phyloP scores from a whole-genome alignment of 2,113 vertebrate species.

The Xyliphius kryptos region DNA sequence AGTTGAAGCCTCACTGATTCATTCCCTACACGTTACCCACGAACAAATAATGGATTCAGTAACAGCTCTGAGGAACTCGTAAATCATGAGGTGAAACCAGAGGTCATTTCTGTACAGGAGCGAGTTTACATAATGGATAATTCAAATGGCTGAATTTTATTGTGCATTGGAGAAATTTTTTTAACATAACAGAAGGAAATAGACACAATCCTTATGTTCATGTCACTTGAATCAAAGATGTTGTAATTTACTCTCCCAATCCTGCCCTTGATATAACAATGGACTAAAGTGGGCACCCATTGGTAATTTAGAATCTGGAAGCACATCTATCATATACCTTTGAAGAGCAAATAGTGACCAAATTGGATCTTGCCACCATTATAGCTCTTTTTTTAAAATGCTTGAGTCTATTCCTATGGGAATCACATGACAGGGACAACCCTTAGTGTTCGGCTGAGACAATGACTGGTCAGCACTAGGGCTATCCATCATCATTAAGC shows the following conservation, averaged over 20 bases:
- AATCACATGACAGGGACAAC: too few relatives aligned
- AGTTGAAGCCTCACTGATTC: slow-evolving; percentile 22
- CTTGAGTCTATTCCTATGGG: slow-evolving; percentile 12
- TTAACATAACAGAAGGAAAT: background rate
- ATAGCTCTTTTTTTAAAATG: slow-evolving; percentile 15
- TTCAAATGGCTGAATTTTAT: background rate
- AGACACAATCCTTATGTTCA: slow-evolving; percentile 3
- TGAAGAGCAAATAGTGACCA: background rate
- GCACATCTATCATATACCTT: slow-evolving; percentile 29
- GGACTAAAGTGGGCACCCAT: background rate
- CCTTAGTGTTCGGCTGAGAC: too few relatives aligned
- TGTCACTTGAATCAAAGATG: background rate
- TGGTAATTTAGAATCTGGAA: slow-evolving; percentile 16
- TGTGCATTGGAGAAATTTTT: slow-evolving; percentile 8
- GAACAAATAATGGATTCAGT: slow-evolving; percentile 38
- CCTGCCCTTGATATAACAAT: background rate
- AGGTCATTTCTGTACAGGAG: slow-evolving; percentile 27
- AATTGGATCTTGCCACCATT: too few relatives aligned
- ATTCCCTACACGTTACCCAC: slow-evolving; percentile 33
- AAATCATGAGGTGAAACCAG: slow-evolving; percentile 37
- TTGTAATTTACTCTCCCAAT: background rate
- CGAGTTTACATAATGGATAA: background rate
- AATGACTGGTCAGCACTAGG: too few relatives aligned
- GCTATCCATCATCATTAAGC: too few relatives aligned
- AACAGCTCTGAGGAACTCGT: slow-evolving; percentile 31